Conservation (phyloP, 2,113 vertebrate species). For the Etia nguti region DNA sequence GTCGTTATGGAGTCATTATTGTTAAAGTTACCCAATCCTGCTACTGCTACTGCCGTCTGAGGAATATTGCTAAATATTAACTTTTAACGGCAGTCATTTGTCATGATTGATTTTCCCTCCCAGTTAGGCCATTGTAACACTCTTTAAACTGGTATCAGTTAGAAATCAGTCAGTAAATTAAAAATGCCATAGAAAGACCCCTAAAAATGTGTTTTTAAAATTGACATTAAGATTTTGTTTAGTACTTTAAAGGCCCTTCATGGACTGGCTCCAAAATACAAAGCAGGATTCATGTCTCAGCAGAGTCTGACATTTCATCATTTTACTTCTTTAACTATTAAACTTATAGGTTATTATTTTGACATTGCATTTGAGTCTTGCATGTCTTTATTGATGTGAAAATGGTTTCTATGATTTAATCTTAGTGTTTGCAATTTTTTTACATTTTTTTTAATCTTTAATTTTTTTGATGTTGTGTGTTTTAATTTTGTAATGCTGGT, state of each 20-base stretch:
- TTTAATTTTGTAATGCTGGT: background rate
- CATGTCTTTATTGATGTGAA: background rate
- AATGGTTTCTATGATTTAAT: background rate
- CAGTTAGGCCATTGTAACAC: background rate
- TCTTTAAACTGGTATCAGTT: background rate
- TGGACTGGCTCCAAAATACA: background rate
- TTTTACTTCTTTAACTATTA: background rate
- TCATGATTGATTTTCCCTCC: background rate
- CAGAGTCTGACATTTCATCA: background rate
- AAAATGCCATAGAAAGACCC: background rate
- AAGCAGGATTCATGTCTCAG: background rate
- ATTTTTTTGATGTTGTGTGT: background rate
- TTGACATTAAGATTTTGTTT: background rate
- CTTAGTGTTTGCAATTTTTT: background rate
- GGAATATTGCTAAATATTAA: background rate
- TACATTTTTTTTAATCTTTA: background rate
- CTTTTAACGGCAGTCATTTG: background rate
- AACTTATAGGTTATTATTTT: background rate
- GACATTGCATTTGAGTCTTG: background rate
- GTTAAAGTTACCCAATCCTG: background rate
- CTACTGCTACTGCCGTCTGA: background rate
- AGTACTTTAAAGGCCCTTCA: background rate
- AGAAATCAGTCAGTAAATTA: background rate
- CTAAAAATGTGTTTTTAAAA: background rate
- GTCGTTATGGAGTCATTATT: background rate